phyloP scores from a whole-genome alignment of 2,888 invertebrate species.

The Apodemia mormo region DNA sequence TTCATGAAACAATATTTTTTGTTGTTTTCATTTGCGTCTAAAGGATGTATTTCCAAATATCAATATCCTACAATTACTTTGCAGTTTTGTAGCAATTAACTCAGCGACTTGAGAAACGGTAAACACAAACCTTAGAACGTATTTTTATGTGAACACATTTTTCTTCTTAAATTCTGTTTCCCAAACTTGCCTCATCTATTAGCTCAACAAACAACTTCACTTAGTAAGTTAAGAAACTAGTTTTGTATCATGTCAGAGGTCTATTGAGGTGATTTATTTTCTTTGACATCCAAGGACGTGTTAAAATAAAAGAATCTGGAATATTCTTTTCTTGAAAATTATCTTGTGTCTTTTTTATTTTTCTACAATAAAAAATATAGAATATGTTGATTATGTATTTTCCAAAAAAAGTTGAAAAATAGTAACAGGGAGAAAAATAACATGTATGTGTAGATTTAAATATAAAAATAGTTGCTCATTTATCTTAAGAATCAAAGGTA shows the following conservation, averaged over 20 bases:
- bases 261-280: constrained; percentile 11
- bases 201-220: constrained; percentile 15
- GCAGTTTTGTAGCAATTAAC: constrained; percentile 16
- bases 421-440: too few relatives aligned
- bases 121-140: background rate
- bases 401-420: too few relatives aligned
- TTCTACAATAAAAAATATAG: too few relatives aligned
- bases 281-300: constrained; percentile 4
- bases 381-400: too few relatives aligned
- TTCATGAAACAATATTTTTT: background rate
- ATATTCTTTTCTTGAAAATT: background rate
- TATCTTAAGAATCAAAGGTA: too few relatives aligned
- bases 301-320: background rate
- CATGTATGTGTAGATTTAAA: too few relatives aligned
- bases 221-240: constrained; percentile 11
- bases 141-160: constrained; percentile 12
- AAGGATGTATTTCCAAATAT: background rate
- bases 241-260: constrained; percentile 2
- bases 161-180: constrained; percentile 9
- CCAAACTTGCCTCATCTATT: constrained; percentile 10
- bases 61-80: background rate
- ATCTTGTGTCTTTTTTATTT: too few relatives aligned
- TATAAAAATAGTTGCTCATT: too few relatives aligned
- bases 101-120: background rate
- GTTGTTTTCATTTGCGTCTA: background rate